A percentile compares a stretch with the other conserved stretches of the same genome.
These are phyloP conservation scores for Yponomeuta plumbellus DNA, from an alignment of 2,888 invertebrate genomes.

Conservation along the genomic window DNA sequence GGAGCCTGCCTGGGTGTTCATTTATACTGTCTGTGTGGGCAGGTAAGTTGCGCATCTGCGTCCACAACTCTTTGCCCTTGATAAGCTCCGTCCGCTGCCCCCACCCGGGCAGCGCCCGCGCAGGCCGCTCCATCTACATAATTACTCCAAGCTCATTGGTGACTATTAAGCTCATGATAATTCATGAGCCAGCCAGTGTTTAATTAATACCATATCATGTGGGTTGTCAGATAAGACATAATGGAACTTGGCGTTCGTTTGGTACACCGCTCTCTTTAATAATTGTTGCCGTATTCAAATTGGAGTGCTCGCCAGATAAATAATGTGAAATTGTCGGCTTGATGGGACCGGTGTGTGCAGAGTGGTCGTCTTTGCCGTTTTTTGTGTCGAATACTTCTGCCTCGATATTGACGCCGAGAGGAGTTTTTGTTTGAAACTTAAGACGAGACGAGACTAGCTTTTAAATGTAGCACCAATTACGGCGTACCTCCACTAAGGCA, in stretches of 20 bases:
- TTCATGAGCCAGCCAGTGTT: slow-evolving; percentile 59
- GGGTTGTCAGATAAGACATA: slow-evolving; percentile 68
- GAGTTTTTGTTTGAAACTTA: too few species aligned
- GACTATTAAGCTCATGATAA: slow-evolving; percentile 74
- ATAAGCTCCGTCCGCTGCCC: slow-evolving; percentile 30
- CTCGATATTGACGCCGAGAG: too few species aligned
- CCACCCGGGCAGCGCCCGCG: slow-evolving; percentile 48
- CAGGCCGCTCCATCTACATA: slow-evolving; percentile 69
- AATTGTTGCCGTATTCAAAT: slow-evolving; percentile 16
- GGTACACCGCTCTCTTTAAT: slow-evolving; percentile 10
- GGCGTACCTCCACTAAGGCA: too few species aligned
- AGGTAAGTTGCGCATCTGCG: neutral
- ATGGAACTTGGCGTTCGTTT: slow-evolving; percentile 47
- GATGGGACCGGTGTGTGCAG: neutral
- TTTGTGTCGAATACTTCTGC: neutral
- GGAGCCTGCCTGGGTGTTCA: too few species aligned
- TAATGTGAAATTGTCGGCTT: neutral
- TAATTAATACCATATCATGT: slow-evolving; percentile 72
- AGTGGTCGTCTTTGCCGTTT: neutral
- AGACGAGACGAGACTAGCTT: too few species aligned
- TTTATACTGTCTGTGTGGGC: too few species aligned
- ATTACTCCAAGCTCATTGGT: slow-evolving; percentile 74
- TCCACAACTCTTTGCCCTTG: slow-evolving; percentile 32
- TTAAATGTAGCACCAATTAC: too few species aligned
- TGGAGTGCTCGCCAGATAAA: slow-evolving; percentile 2